Evolutionary conservation across 1,140 invertebrate genomes (phyloP).

Genomic region (Radopholus similis): DNA sequence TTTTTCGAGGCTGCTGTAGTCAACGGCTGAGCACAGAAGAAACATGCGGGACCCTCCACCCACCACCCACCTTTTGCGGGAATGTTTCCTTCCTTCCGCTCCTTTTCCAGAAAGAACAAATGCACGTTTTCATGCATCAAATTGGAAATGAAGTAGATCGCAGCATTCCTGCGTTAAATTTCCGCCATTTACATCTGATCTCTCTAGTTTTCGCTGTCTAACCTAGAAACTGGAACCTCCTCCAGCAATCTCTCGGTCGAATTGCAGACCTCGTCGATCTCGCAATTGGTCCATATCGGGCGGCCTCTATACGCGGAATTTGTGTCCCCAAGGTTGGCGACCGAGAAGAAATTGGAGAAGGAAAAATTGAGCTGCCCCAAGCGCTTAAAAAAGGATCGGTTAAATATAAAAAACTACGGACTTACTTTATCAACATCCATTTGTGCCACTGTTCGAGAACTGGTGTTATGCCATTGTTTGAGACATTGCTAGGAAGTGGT

Average conservation of each 20-base stretch:
- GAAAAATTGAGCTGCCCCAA: background rate
- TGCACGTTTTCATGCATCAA: slow-evolving; percentile 15
- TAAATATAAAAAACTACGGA: background rate
- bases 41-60: background rate
- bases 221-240: slow-evolving; percentile 2
- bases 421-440: no score
- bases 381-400: background rate
- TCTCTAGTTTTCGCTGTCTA: no score
- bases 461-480: no score
- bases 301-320: slow-evolving; percentile 6
- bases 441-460: no score
- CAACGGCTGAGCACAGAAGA: background rate
- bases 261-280: background rate
- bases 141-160: slow-evolving; percentile 2
- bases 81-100: slow-evolving; percentile 8
- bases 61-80: background rate
- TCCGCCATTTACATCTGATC: no score
- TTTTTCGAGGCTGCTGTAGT: background rate
- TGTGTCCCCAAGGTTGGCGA: slow-evolving; percentile 9
- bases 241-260: background rate
- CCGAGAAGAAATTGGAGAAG: slow-evolving; percentile 1
- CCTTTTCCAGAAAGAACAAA: slow-evolving; percentile 7
- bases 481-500: no score
- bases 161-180: slow-evolving; percentile 1
- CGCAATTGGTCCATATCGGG: slow-evolving; percentile 9